Base-by-base conservation (phyloP, 2,797 vertebrate species). In the Pelodytes ibericus region DNA sequence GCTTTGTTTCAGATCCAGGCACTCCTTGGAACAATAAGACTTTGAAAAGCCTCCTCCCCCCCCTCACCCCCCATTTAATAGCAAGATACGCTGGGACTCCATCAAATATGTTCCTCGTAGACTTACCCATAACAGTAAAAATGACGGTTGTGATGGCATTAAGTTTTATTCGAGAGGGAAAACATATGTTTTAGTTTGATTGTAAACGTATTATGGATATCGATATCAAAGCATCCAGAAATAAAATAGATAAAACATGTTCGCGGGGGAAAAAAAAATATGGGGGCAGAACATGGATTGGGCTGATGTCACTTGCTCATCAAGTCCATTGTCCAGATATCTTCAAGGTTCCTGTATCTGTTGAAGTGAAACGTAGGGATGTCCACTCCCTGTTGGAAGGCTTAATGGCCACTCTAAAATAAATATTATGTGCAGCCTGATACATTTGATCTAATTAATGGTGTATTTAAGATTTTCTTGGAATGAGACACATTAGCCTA, bases 91-190 rank as follows among this genome's bases (percentile, higher is more conserved):
- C 75, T 77, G 83, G 80, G 82, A 81, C 75, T 79, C 81, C 63
- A 66, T 75, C 80, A 80, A 72, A 18, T 2, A 3, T 72, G 81
- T 79, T 80, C 84, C 80, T 53, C 30, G 75, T 0, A 1, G 72
- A 84, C 86, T 86, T 80, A 74, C 71, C 82, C 82, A 81, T 82
- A 84, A 83, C 82, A 82, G 81, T 86, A 82, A 82, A 85, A 88
- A 87, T 83, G 77, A 85, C 82, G 80, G 83, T 85, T 86, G 72
- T 81, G 82, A 84, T 83, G 82, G 74, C 73, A 83, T 0, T 71
- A 78, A 75, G 79, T 84, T 83, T n/a, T 84, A 84, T 60, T 83
- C 77, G 33, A 13, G 56, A 68, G 83, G 79, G 79, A 83, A 74
- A 82, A 74, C 87, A 88, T 85, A 88, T 81, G 87, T 84, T 81